These are phyloP conservation scores for Eurystomus glaucurus DNA, from an alignment of 2,797 vertebrate species.

Conservation along the genomic window DNA sequence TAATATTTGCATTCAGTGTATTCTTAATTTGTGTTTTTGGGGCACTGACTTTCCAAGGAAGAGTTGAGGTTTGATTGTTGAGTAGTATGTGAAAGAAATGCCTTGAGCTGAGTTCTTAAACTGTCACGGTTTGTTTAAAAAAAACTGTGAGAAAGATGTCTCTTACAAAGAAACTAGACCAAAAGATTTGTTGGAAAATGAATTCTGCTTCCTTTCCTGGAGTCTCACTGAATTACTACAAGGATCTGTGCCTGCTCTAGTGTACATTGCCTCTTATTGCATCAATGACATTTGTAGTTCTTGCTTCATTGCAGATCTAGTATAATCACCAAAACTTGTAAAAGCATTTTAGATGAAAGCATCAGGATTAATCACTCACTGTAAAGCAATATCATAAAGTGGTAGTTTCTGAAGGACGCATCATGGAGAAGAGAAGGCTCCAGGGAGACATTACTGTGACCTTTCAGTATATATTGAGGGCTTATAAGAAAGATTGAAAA, in stretches of 20 bases:
- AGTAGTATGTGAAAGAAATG: background rate
- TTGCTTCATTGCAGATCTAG: background rate
- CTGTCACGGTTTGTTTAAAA: background rate
- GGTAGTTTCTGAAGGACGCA: background rate
- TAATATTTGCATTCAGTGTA: background rate
- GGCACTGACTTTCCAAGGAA: background rate
- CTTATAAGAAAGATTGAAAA: background rate
- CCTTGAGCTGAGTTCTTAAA: background rate
- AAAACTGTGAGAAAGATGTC: fast-evolving
- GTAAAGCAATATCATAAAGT: background rate
- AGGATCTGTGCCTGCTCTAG: background rate
- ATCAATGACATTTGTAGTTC: background rate
- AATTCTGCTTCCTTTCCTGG: background rate
- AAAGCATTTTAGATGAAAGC: background rate
- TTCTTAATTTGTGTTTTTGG: background rate
- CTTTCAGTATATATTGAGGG: background rate
- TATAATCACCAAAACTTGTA: background rate
- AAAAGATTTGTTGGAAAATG: background rate
- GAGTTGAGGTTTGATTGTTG: fast-evolving
- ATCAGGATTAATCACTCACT: background rate
- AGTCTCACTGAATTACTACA: background rate
- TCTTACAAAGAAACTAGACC: background rate
- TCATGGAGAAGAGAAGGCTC: background rate
- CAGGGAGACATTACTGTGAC: background rate
- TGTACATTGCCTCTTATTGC: fast-evolving